Evolutionary conservation across 2,888 invertebrate species (phyloP).

Genomic region (Taenaris catops): DNA sequence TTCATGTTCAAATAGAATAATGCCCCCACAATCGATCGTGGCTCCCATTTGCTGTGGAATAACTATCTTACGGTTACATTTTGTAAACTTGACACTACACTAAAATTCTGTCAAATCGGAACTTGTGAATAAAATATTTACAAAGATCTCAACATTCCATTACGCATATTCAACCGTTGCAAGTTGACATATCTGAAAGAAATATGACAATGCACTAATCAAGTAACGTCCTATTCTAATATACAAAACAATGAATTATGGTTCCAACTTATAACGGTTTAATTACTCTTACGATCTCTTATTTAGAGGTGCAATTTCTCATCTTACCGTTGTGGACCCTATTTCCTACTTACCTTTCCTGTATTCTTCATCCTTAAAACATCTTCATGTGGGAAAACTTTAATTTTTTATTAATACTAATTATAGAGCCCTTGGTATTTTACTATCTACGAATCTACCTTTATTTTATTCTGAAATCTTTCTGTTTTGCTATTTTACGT

Average conservation of each 20-base stretch:
- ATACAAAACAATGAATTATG: constrained; percentile 70
- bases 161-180: no score
- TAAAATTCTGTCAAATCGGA: no score
- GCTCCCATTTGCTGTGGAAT: no score
- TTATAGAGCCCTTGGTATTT: constrained; percentile 12
- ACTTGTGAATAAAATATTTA: no score
- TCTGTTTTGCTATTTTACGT: neutral
- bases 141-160: no score
- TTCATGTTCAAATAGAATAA: constrained; percentile 25
- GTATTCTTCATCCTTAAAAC: constrained; percentile 28
- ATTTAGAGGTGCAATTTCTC: constrained; percentile 44
- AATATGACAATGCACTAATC: no score
- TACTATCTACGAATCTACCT: neutral
- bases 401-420: no score
- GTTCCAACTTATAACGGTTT: constrained; percentile 55
- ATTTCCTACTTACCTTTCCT: constrained; percentile 32
- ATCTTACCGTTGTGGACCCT: constrained; percentile 35
- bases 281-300: constrained; percentile 43
- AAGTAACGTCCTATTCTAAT: constrained; percentile 34
- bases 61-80: no score
- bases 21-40: constrained; percentile 15
- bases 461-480: neutral
- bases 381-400: neutral
- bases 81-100: no score
- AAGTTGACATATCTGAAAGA: no score